These are phyloP conservation scores for Scrobipalpa costella DNA, from an alignment of 2,888 invertebrate genomes.

Conservation along the genomic window DNA sequence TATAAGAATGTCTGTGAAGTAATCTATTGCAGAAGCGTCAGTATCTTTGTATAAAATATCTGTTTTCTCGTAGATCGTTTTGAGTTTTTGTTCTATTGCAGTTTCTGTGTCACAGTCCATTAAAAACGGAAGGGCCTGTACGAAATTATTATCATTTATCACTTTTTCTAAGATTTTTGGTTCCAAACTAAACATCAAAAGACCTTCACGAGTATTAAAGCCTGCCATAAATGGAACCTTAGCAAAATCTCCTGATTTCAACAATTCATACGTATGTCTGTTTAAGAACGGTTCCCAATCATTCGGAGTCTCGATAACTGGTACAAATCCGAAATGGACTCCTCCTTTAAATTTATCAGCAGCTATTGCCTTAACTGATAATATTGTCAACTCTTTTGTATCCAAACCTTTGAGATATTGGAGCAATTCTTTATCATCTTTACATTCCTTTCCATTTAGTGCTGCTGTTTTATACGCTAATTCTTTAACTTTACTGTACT, in stretches of 20 bases:
- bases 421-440: conserved; percentile 51
- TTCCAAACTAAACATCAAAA: conserved; percentile 51
- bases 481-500: conserved; percentile 52
- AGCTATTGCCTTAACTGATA: conserved; percentile 49
- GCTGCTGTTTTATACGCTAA: conserved; percentile 56
- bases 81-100: conserved; percentile 54
- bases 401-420: conserved; percentile 57
- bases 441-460: conserved; percentile 46
- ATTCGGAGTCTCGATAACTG: conserved; percentile 61
- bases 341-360: conserved; percentile 56
- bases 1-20: conserved; percentile 76
- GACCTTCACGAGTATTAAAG: conserved; percentile 71
- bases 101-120: conserved; percentile 45
- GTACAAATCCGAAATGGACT: conserved; percentile 72
- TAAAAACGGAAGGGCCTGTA: conserved; percentile 57
- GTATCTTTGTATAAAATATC: conserved; percentile 47
- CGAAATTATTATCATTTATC: conserved; percentile 51
- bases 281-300: conserved; percentile 71
- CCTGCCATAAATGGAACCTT: conserved; percentile 77
- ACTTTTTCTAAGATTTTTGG: conserved; percentile 44
- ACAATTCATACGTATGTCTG: conserved; percentile 61
- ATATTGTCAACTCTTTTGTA: conserved; percentile 54
- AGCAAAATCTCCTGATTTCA: conserved; percentile 63
- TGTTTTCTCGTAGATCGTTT: conserved; percentile 63
- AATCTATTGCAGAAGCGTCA: conserved; percentile 66